Conservation (phyloP, 2,888 invertebrate species). For the Erebia epiphron region DNA sequence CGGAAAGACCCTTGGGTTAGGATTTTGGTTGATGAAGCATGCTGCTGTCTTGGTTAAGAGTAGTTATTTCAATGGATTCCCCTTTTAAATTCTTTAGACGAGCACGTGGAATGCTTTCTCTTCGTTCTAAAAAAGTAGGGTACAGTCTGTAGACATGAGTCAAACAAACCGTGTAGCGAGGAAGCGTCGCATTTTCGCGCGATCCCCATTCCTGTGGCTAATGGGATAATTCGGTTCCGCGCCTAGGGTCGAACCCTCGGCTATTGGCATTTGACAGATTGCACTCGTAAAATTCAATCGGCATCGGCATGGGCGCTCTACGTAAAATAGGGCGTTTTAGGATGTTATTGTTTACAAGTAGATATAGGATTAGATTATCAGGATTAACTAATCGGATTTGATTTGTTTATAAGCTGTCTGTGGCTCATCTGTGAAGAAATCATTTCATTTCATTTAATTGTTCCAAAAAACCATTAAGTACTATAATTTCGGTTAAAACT, state of each 20-base stretch:
- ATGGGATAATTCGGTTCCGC: conserved; percentile 74
- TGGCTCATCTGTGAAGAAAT: no score
- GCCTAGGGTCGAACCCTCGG: conserved; percentile 70
- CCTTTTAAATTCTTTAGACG: no score
- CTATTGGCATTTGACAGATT: conserved; percentile 66
- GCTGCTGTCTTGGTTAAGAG: no score
- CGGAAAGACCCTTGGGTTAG: no score
- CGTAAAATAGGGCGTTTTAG: conserved; percentile 17
- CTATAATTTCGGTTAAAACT: no score
- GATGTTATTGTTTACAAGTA: conserved; percentile 11
- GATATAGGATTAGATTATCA: conserved; percentile 1
- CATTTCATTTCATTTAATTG: no score
- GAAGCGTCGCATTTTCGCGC: conserved; percentile 73
- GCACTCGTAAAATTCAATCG: conserved; percentile 44
- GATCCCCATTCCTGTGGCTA: conserved; percentile 72
- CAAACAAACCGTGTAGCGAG: conserved; percentile 60
- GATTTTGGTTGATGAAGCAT: no score
- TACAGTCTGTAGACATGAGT: conserved; percentile 18
- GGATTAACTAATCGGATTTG: not conserved
- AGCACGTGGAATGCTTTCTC: no score
- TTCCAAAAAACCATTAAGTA: no score
- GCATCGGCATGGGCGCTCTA: conserved; percentile 26
- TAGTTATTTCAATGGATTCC: no score
- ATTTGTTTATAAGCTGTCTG: not conserved
- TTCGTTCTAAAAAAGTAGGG: not conserved